Evolutionary conservation across 2,888 invertebrate species (phyloP).

Genomic region (Acronicta psi): DNA sequence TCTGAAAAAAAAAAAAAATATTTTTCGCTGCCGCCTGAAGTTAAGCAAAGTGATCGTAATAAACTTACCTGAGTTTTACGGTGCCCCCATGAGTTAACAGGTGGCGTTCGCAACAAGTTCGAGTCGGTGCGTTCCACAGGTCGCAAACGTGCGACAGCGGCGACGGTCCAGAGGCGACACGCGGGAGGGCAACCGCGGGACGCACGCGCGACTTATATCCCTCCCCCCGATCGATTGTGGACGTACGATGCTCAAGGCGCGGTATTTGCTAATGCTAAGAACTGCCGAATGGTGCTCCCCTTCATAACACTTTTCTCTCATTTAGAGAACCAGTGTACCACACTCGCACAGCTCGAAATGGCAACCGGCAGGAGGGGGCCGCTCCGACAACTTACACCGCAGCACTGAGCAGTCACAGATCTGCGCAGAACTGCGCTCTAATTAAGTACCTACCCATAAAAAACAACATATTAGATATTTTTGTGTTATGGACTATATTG

Average conservation of each 20-base stretch:
- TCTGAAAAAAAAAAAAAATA: constrained; percentile 8
- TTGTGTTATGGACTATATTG: constrained; percentile 4
- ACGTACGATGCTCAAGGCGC: constrained; percentile 77
- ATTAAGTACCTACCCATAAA: constrained; percentile 24
- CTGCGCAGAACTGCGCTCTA: constrained; percentile 37
- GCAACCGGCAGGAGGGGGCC: constrained; percentile 46
- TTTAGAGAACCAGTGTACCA: constrained; percentile 60
- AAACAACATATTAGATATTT: constrained; percentile 8
- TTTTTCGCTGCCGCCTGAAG: constrained; percentile 24
- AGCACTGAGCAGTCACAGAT: constrained; percentile 4
- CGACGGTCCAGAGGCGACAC: constrained; percentile 76
- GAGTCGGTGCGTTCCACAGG: constrained; percentile 68
- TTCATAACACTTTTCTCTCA: constrained; percentile 76
- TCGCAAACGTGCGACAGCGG: constrained; percentile 76
- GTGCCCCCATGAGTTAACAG: constrained; percentile 84
- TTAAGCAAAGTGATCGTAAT: constrained; percentile 21
- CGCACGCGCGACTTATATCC: constrained; percentile 73
- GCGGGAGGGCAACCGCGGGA: constrained; percentile 61
- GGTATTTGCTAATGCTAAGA: constrained; percentile 84
- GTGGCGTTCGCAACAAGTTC: constrained; percentile 85
- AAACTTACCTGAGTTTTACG: constrained; percentile 80
- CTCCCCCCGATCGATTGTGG: constrained; percentile 83
- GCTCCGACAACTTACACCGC: constrained; percentile 39
- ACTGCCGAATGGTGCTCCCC: constrained; percentile 72
- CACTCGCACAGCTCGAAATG: constrained; percentile 36